Conservation (phyloP, 2,888 invertebrate species). For the Spilosoma lubricipeda region DNA sequence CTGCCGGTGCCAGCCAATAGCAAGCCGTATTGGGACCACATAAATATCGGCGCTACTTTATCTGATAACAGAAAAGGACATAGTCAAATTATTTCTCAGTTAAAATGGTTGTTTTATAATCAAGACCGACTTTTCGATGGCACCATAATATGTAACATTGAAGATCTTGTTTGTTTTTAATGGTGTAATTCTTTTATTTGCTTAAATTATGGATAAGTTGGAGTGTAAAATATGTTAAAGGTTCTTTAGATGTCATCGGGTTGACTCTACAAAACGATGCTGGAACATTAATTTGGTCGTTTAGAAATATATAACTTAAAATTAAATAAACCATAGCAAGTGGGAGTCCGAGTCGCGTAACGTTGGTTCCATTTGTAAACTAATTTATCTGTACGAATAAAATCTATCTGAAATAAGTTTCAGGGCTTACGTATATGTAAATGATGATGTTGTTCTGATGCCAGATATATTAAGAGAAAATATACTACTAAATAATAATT, state of each 20-base stretch:
- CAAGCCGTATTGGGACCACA: conserved; percentile 25
- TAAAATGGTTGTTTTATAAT: conserved; percentile 17
- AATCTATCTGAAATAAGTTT: no score
- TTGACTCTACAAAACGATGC: neutral
- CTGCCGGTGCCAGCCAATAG: conserved; percentile 54
- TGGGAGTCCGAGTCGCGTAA: no score
- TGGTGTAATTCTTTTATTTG: conserved; percentile 5
- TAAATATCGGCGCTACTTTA: conserved; percentile 34
- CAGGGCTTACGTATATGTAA: no score
- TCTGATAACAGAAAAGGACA: conserved; percentile 32
- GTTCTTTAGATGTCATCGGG: neutral
- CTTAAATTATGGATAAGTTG: neutral
- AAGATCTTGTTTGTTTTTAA: conserved; percentile 12
- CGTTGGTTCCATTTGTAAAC: no score
- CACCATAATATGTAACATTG: neutral
- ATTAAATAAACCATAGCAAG: no score
- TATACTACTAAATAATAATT: no score
- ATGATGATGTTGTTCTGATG: no score
- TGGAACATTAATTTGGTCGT: neutral
- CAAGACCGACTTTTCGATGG: neutral
- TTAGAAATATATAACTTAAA: no score
- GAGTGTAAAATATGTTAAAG: neutral
- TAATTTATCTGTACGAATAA: no score
- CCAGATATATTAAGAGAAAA: no score
- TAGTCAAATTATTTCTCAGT: conserved; percentile 31